Conservation (phyloP, 2,113 vertebrate genomes). For the Pelmatolapia mariae region DNA sequence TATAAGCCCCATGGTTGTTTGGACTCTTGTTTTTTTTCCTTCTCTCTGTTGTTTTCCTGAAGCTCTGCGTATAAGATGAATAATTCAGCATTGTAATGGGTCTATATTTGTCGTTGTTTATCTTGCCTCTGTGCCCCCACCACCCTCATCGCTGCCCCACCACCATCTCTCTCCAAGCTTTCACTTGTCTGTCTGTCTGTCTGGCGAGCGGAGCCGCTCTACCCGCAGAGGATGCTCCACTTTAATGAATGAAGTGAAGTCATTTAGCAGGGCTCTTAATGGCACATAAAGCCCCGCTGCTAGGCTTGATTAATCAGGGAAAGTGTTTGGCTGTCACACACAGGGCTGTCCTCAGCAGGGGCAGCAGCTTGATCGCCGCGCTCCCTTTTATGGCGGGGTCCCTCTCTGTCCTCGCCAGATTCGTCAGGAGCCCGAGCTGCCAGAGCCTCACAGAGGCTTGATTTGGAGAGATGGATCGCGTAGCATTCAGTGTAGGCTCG, state of each 20-base stretch:
- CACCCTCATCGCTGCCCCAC: constrained; percentile 31
- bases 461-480: background rate
- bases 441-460: background rate
- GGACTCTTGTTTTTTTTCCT: background rate
- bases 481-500: background rate
- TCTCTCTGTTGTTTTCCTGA: constrained; percentile 48
- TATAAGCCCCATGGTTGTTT: constrained; percentile 39
- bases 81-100: constrained; percentile 67
- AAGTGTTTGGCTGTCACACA: constrained; percentile 62
- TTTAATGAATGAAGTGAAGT: constrained; percentile 69
- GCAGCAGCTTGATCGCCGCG: constrained; percentile 18
- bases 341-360: constrained; percentile 50
- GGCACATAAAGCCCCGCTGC: constrained; percentile 60
- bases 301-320: constrained; percentile 68
- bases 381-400: constrained; percentile 27
- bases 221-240: constrained; percentile 48
- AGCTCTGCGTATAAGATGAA: constrained; percentile 54
- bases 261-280: constrained; percentile 64
- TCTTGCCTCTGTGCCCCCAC: constrained; percentile 49
- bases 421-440: background rate
- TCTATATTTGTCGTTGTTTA: constrained; percentile 70
- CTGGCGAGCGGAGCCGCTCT: constrained; percentile 8
- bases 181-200: constrained; percentile 11
- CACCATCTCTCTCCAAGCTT: constrained; percentile 20
- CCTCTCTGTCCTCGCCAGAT: constrained; percentile 14